Evolutionary conservation across 2,113 vertebrate species (phyloP).

Genomic region (Boleophthalmus pectinirostris): DNA sequence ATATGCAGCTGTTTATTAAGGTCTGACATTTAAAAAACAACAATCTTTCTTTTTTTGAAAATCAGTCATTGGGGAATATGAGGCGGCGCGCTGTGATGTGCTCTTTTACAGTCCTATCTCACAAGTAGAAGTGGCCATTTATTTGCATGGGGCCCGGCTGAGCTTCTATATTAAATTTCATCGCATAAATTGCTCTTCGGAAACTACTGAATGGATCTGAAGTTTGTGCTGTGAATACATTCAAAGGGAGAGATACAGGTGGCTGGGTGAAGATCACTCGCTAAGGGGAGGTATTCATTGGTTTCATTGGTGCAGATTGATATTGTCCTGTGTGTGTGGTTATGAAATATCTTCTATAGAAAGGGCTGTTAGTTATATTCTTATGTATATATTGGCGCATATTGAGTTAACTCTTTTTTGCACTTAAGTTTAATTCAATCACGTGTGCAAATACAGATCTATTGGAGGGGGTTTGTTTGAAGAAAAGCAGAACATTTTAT

Average conservation of each 20-base stretch:
- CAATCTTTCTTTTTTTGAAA: constrained; percentile 55
- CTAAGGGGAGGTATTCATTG: constrained; percentile 46
- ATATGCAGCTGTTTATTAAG: constrained; percentile 65
- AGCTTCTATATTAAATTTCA: constrained; percentile 68
- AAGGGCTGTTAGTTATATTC: constrained; percentile 16
- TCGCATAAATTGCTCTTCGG: constrained; percentile 67
- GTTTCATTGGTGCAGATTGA: constrained; percentile 48
- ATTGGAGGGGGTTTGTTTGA: background rate
- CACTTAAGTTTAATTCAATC: constrained; percentile 2
- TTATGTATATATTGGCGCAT: background rate
- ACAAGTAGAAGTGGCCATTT: constrained; percentile 59
- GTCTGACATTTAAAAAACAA: constrained; percentile 74
- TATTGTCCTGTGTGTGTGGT: constrained; percentile 29
- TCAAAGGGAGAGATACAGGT: constrained; percentile 21
- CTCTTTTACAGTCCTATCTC: constrained; percentile 71
- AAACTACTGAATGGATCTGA: constrained; percentile 59
- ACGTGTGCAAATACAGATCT: background rate
- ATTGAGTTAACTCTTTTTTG: background rate
- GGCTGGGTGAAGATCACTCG: constrained; percentile 32
- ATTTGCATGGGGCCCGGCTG: constrained; percentile 59
- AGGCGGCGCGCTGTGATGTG: constrained; percentile 57
- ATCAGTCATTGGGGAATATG: constrained; percentile 54
- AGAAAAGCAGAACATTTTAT: constrained; percentile 10
- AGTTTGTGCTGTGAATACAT: constrained; percentile 51
- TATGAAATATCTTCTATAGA: constrained; percentile 36